Evolutionary conservation across 2,797 vertebrate species (phyloP), one percentile per base, ranked within the genome.

Genomic region (Pseudopleuronectes americanus): DNA sequence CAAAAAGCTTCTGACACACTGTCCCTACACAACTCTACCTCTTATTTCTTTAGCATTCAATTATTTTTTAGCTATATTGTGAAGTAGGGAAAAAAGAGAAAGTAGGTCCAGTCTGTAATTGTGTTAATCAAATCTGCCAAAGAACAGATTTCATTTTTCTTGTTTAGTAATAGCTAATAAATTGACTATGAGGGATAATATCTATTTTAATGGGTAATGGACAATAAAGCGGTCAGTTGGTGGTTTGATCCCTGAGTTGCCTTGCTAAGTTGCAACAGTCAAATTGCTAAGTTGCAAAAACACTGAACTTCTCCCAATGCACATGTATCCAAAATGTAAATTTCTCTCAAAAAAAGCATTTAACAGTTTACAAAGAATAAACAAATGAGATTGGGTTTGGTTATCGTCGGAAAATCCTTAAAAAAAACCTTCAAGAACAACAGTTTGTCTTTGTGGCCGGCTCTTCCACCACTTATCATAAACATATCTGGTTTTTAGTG

Each of bases 401-500:
- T 63, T 71, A 41, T 66, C 0, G 54, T 54, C 58, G 49, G 33
- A 80, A 51, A 64, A 59, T 2, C 7, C 10, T 55, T 14, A 47
- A 51, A 31, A 43, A 23, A 33, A 52, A 31, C 26, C 6, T 66
- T 33, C 13, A 10, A 55, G 9, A 51, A 24, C 9, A 51, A 17
- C 22, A 52, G 28, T 26, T 54, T n/a, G 28, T 57, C 8, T 49
- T 64, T 72, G 43, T 43, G 6, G 24, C 49, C 26, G 21, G 38
- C 51, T 48, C 33, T 64, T 54, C 23, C 13, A 52, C 8, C 23
- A 24, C 17, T 49, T 72, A 51, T 73, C 19, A 36, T 14, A 76
- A 69, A 69, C 38, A 65, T 64, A 17, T 62, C n/a, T 36, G 41
- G 21, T 62, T 68, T 31, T 63, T 57, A 23, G 31, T 43, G 19